phyloP scores from a whole-genome alignment of 2,113 vertebrate species.

The Aptenodytes patagonicus region DNA sequence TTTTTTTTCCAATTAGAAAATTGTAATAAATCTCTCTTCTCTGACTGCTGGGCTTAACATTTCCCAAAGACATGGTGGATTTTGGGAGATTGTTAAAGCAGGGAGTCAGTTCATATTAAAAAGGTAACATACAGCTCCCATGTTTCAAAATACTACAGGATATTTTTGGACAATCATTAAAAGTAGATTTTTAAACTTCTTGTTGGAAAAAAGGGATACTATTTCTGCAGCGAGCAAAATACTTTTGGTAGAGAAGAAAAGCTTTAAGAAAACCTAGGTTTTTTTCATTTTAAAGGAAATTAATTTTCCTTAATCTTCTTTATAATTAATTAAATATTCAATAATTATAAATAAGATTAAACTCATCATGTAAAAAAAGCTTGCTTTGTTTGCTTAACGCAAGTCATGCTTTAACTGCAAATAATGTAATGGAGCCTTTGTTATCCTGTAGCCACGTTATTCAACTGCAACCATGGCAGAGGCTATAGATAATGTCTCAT shows the following conservation, averaged over 20 bases:
- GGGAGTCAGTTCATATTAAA: neutral
- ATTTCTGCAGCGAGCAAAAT: neutral
- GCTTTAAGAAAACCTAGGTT: neutral
- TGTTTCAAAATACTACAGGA: neutral
- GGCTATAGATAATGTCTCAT: neutral
- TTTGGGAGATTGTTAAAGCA: neutral
- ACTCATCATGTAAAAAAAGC: neutral
- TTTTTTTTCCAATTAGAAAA: neutral
- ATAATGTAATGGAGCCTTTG: neutral
- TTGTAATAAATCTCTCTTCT: neutral
- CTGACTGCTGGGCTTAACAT: neutral
- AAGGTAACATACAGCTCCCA: neutral
- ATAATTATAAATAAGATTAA: neutral
- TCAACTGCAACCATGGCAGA: neutral
- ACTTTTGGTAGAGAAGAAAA: neutral
- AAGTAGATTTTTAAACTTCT: neutral
- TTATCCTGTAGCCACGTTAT: neutral
- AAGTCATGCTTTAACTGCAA: neutral
- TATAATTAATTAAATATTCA: neutral
- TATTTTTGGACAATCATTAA: neutral
- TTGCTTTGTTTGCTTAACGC: neutral
- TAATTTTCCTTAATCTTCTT: neutral
- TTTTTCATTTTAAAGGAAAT: neutral
- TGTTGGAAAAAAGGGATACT: neutral
- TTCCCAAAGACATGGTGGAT: neutral